Conservation (phyloP, 2,888 invertebrate species). For the Kuschelorhynchus macadamiae region DNA sequence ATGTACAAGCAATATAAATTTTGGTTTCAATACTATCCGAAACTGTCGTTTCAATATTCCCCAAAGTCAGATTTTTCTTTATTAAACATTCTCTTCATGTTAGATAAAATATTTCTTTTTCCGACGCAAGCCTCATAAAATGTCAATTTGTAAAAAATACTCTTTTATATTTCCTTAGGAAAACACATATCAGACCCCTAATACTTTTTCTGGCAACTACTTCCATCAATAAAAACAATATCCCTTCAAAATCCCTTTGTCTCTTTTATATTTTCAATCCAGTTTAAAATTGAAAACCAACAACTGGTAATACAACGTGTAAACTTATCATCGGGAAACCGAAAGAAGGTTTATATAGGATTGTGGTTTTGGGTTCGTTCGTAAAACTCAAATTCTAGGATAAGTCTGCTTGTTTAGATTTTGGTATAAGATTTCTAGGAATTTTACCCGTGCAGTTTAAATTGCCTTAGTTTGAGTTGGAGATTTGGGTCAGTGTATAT, state of each 20-base stretch:
- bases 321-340: constrained; percentile 14
- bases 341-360: constrained; percentile 2
- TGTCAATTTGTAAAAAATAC: background rate
- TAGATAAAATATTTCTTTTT: no score
- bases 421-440: no score
- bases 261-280: constrained; percentile 31
- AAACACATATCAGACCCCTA: constrained; percentile 11
- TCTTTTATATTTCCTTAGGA: background rate
- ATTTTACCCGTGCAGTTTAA: no score
- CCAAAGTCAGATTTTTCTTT: no score
- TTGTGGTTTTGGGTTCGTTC: background rate
- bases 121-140: no score
- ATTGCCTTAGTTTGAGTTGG: no score
- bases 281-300: constrained; percentile 42
- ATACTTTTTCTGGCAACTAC: background rate
- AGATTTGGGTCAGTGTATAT: no score
- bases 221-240: constrained; percentile 38
- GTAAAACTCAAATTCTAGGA: background rate
- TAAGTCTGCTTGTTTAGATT: background rate
- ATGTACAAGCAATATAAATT: no score
- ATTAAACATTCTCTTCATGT: no score
- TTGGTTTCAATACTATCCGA: no score
- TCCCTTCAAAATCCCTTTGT: constrained; percentile 30
- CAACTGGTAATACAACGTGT: constrained; percentile 22
- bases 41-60: no score